Conservation (phyloP, 2,888 invertebrate species). For the Sisyra terminalis region DNA sequence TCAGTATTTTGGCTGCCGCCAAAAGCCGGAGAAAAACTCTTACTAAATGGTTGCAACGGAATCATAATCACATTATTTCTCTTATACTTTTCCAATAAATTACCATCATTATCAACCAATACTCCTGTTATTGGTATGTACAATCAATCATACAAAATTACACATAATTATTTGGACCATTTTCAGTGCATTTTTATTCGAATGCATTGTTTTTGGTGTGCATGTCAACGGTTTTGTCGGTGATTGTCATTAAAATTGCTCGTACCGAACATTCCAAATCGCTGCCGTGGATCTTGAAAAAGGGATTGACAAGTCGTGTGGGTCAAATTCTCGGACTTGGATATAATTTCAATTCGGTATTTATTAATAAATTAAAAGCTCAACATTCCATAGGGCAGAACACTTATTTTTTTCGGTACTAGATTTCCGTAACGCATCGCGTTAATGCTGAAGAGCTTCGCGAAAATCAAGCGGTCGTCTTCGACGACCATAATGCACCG, state of each 20-base stretch:
- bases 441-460: constrained; percentile 27
- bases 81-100: constrained; percentile 41
- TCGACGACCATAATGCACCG: constrained; percentile 22
- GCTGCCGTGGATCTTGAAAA: constrained; percentile 30
- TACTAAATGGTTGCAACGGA: constrained; percentile 38
- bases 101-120: constrained; percentile 35
- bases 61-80: constrained; percentile 42
- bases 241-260: constrained; percentile 33
- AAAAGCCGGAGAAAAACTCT: constrained; percentile 45
- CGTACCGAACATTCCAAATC: constrained; percentile 27
- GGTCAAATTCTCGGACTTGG: constrained; percentile 27
- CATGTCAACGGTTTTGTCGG: constrained; percentile 34
- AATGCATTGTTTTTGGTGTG: constrained; percentile 34
- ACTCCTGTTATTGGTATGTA: constrained; percentile 37
- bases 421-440: constrained; percentile 18
- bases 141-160: neutral
- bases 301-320: constrained; percentile 21
- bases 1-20: constrained; percentile 48
- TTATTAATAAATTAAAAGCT: no score
- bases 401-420: constrained; percentile 7
- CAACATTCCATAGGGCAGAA: no score
- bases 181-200: constrained; percentile 38
- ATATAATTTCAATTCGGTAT: constrained; percentile 14
- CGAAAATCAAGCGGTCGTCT: constrained; percentile 20
- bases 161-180: no score